Conservation (phyloP, 1,140 invertebrate species). For the Protaetia brevitarsis region DNA sequence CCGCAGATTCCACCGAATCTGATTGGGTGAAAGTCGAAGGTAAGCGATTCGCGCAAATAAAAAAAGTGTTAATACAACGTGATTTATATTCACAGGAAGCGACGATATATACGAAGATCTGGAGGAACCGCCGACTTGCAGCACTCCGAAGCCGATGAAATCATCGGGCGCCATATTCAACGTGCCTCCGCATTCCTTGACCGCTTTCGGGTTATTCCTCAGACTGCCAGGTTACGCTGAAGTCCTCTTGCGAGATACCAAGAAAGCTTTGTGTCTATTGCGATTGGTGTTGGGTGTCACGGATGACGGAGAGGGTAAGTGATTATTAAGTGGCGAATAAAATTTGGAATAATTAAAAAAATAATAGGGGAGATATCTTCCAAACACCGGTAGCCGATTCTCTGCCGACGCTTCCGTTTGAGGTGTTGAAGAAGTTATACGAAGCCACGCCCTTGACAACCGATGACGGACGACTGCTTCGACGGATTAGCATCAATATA, state of each 20-base stretch:
- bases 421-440: conserved; percentile 76
- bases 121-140: conserved; percentile 49
- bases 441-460: conserved; percentile 76
- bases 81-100: conserved; percentile 54
- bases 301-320: conserved; percentile 85
- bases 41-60: conserved; percentile 27
- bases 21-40: conserved; percentile 71
- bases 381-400: conserved; percentile 70
- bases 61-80: not conserved
- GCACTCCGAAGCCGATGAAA: conserved; percentile 48
- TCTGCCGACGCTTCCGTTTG: conserved; percentile 84
- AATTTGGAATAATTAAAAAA: not conserved
- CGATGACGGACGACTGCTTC: conserved; percentile 73
- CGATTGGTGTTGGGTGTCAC: conserved; percentile 83
- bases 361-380: conserved; percentile 65
- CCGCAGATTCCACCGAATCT: conserved; percentile 53
- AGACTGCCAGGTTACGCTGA: conserved; percentile 86
- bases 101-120: conserved; percentile 71
- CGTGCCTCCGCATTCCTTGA: conserved; percentile 84
- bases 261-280: conserved; percentile 80
- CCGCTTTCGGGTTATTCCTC: conserved; percentile 85
- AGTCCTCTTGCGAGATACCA: conserved; percentile 77
- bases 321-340: not conserved
- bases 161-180: conserved; percentile 44
- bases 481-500: conserved; percentile 76